Conservation (phyloP, 1,140 invertebrate species). For the Drosophila leontia region DNA sequence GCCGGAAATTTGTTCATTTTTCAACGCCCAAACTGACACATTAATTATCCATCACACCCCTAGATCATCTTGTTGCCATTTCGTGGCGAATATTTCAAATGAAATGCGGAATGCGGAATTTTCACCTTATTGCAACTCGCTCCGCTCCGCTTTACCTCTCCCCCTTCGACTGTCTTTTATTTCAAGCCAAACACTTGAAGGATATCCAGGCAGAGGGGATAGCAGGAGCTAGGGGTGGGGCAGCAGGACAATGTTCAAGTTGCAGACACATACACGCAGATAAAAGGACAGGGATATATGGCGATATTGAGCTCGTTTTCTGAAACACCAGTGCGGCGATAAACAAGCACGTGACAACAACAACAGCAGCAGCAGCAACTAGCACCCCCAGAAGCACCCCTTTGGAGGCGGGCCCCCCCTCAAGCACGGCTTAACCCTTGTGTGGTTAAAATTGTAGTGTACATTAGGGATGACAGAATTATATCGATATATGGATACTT, state of each 20-base stretch:
- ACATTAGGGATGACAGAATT: background rate
- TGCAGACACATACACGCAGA: constrained; percentile 10
- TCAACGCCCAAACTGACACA: constrained; percentile 3
- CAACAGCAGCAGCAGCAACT: constrained; percentile 6
- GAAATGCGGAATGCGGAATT: constrained; percentile 9
- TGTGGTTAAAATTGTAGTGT: background rate
- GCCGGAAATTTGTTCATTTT: constrained; percentile 1
- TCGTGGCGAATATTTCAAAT: constrained; percentile 13
- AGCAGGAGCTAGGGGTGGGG: background rate
- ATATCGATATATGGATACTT: background rate
- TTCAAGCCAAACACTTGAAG: constrained; percentile 20
- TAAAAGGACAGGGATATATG: constrained; percentile 22
- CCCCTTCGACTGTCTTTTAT: background rate
- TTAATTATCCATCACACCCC: constrained; percentile 8
- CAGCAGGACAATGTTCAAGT: constrained; percentile 18
- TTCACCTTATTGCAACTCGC: constrained; percentile 8
- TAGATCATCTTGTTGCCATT: constrained; percentile 12
- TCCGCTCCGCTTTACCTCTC: no score
- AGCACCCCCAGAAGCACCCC: background rate
- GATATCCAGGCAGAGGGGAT: background rate
- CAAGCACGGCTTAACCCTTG: background rate
- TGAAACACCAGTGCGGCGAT: constrained; percentile 16
- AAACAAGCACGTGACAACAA: constrained; percentile 53
- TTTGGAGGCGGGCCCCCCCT: background rate
- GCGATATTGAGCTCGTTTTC: constrained; percentile 22